phyloP scores from a whole-genome alignment of 2,113 vertebrate genomes.

The Gallinago undulata region DNA sequence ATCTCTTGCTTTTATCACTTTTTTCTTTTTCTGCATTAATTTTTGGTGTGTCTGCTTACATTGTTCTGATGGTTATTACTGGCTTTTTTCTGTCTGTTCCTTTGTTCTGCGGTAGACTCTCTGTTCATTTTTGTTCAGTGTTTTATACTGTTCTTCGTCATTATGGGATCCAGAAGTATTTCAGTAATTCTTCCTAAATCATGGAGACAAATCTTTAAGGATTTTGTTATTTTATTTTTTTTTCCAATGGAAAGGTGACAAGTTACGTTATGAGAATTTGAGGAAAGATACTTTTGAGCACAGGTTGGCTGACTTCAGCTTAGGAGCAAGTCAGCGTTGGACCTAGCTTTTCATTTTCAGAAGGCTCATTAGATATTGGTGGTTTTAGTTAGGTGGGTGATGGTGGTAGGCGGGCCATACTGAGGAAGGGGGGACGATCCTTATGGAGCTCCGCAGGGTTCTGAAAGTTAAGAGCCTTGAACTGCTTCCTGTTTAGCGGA shows the following conservation, averaged over 20 bases:
- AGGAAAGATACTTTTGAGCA: neutral
- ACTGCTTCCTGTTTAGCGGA: neutral
- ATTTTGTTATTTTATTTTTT: neutral
- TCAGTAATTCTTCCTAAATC: neutral
- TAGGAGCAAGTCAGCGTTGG: neutral
- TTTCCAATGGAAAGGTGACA: neutral
- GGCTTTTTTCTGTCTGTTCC: neutral
- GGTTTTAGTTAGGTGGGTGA: neutral
- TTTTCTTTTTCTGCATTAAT: neutral
- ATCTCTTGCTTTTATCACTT: neutral
- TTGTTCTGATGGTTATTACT: neutral
- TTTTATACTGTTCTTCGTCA: neutral
- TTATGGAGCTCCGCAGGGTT: neutral
- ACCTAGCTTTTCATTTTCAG: neutral
- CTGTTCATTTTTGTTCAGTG: neutral
- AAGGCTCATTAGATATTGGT: neutral
- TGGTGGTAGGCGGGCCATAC: rapidly evolving
- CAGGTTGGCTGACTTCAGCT: neutral
- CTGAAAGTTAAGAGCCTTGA: neutral
- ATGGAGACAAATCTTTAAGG: neutral
- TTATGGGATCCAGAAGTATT: neutral
- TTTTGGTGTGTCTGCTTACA: neutral
- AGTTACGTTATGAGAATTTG: neutral
- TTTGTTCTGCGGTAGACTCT: neutral
- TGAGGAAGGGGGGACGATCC: neutral